Evolutionary conservation across 1,140 invertebrate species (phyloP).

Genomic region (Triops cancriformis): DNA sequence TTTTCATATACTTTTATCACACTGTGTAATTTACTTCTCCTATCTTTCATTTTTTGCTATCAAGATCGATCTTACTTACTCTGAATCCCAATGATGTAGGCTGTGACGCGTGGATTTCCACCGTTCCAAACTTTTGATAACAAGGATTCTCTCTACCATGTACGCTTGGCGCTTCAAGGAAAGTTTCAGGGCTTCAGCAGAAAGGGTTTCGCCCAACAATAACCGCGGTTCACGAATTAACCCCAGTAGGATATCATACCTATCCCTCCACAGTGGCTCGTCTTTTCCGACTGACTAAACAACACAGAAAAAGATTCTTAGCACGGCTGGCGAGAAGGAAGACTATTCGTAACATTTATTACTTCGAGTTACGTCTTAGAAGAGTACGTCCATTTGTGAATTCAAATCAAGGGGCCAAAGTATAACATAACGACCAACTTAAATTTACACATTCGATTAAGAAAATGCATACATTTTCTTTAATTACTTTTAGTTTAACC

Average conservation of each 20-base stretch:
- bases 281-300: neutral
- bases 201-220: constrained; percentile 23
- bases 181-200: constrained; percentile 25
- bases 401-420: no score
- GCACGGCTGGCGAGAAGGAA: no score
- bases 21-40: no score
- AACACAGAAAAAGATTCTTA: neutral
- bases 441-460: no score
- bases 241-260: constrained; percentile 26
- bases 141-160: constrained; percentile 23
- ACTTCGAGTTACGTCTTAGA: no score
- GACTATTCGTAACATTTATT: no score
- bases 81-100: neutral
- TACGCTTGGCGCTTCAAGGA: constrained; percentile 27
- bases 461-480: no score
- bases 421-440: no score
- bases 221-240: constrained; percentile 27
- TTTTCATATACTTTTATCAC: no score
- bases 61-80: neutral
- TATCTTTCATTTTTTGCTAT: neutral
- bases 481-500: no score
- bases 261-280: constrained; percentile 18
- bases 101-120: neutral
- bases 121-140: constrained; percentile 19
- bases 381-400: no score